Conservation (phyloP, 1,140 invertebrate species). For the Bombus sibiricus region DNA sequence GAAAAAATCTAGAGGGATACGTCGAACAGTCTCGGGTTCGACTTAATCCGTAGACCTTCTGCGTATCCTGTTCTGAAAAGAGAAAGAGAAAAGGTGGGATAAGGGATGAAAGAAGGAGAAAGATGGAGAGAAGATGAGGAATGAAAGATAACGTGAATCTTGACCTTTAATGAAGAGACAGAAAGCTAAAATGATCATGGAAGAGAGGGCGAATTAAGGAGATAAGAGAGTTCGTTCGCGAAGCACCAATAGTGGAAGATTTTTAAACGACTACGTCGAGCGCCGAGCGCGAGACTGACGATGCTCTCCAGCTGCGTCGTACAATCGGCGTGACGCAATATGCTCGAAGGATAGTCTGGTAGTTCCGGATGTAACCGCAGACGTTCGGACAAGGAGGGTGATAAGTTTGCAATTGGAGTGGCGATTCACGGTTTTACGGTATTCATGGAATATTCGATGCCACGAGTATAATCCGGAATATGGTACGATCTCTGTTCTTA, state of each 20-base stretch:
- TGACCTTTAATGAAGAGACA: not conserved
- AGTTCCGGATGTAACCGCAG: conserved; percentile 27
- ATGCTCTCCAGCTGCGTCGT: not conserved
- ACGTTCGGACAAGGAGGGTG: conserved; percentile 24
- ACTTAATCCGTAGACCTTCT: not conserved
- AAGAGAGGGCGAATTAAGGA: not conserved
- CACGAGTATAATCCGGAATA: conserved; percentile 29
- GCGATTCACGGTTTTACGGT: conserved; percentile 38
- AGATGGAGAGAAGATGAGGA: not conserved
- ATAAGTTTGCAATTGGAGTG: conserved; percentile 47
- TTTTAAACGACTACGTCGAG: conserved; percentile 8
- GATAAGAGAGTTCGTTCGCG: not conserved
- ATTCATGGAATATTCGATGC: conserved; percentile 51
- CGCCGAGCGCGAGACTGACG: conserved; percentile 14
- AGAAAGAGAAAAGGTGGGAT: not conserved
- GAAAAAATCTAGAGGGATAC: not conserved
- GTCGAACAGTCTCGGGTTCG: not conserved
- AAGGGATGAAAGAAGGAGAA: not conserved
- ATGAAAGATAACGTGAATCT: not conserved
- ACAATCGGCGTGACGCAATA: conserved; percentile 12
- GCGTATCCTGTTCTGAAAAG: not conserved
- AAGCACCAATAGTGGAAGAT: not conserved
- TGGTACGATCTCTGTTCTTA: not conserved
- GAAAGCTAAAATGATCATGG: not conserved
- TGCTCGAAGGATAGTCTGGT: not conserved